Percentiles rank a stretch among this genome's conserved stretches.
phyloP scores from a whole-genome alignment of 2,888 invertebrate species.

The Athalia rosae region DNA sequence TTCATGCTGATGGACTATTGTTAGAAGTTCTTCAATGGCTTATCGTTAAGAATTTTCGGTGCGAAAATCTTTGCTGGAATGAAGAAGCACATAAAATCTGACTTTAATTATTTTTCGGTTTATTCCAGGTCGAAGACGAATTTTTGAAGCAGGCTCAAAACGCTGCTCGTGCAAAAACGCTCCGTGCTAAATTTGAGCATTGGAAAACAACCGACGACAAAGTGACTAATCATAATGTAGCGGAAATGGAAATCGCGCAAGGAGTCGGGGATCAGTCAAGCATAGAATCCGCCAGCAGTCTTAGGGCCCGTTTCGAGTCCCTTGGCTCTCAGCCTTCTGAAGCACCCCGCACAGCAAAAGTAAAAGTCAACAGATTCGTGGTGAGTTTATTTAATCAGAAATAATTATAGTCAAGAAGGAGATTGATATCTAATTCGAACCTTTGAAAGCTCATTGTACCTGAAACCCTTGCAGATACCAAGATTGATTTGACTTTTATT shows the following conservation, averaged over 20 bases:
- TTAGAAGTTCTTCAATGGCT: not conserved
- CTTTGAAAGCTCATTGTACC: not conserved
- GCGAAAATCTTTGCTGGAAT: not conserved
- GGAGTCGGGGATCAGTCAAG: conserved; percentile 83
- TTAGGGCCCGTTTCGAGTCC: conserved; percentile 92
- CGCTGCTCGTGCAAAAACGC: conserved; percentile 87
- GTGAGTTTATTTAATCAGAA: conserved; percentile 77
- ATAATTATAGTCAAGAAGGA: not conserved
- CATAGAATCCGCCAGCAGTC: conserved; percentile 89
- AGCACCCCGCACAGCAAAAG: conserved; percentile 74
- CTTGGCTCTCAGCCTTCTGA: conserved; percentile 79
- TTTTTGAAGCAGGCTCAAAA: conserved; percentile 85
- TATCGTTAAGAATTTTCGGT: not conserved
- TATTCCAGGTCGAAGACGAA: conserved; percentile 78
- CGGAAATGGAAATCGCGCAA: conserved; percentile 73
- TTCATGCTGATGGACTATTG: conserved; percentile 2
- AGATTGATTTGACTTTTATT: no score
- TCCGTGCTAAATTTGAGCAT: conserved; percentile 91
- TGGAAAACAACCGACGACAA: conserved; percentile 82
- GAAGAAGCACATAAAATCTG: not conserved
- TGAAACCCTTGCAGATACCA: no score
- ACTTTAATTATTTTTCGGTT: not conserved
- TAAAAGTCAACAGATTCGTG: conserved; percentile 94
- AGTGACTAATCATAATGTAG: conserved; percentile 69
- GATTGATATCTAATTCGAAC: not conserved